These are phyloP conservation scores for Bombus pyrosoma DNA, from an alignment of 1,140 invertebrate genomes.

Conservation along the genomic window DNA sequence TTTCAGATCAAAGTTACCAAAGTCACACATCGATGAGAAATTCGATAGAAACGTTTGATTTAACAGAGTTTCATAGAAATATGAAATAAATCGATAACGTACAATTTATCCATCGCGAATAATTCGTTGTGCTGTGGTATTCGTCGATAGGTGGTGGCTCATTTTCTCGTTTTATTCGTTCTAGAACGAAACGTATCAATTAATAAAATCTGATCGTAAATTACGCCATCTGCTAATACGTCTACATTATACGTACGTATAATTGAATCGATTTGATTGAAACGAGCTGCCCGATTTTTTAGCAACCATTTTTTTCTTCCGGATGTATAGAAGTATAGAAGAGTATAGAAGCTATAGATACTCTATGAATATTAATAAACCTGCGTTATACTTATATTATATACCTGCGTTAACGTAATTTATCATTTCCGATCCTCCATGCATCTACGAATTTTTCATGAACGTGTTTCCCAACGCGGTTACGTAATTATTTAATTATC, in stretches of 20 bases:
- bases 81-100: not conserved
- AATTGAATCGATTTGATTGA: not conserved
- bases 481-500: not conserved
- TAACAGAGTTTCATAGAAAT: too few relatives aligned
- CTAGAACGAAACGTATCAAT: not conserved
- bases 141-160: not conserved
- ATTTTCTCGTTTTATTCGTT: not conserved
- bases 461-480: not conserved
- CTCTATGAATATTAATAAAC: not conserved
- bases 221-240: not conserved
- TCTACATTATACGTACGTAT: too few relatives aligned
- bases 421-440: not conserved
- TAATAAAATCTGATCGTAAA: not conserved
- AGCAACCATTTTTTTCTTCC: not conserved
- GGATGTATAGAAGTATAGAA: too few relatives aligned
- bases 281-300: not conserved
- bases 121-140: not conserved
- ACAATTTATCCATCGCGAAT: not conserved
- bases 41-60: too few relatives aligned
- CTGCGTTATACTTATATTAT: not conserved
- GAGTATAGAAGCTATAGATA: too few relatives aligned
- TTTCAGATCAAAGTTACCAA: not conserved
- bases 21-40: too few relatives aligned
- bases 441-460: not conserved
- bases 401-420: not conserved